Evolutionary conservation across 1,140 invertebrate genomes (phyloP), one percentile per base, ranked within the genome.

Genomic region (Acromyrmex charruanus): DNA sequence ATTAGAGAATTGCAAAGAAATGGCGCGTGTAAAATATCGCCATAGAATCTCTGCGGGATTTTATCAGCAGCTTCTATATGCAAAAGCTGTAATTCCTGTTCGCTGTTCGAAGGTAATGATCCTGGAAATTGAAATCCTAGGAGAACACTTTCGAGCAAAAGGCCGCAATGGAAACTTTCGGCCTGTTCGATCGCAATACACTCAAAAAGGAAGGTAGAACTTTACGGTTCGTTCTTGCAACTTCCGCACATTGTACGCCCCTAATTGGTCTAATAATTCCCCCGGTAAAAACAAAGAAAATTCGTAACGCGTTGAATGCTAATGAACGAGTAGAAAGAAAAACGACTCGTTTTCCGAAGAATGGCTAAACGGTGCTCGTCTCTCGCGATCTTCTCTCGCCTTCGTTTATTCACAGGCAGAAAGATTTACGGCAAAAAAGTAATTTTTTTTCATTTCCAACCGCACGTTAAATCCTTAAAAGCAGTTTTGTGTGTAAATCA

Each of bases 201-300:
- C 28, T 84, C 18, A 49, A 51, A 68, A 31, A 25, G 14, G 68
- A 75, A 84, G 55, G 12, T 74, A 74, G 25, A 84, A 61, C 68
- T 82, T 82, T 59, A 61, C 80, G 49, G 61, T 80, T 66, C 61
- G 25, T 84, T 84, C 69, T 31, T 61, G 69, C 69, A 74, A 75
- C 31, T 82, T 84, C 44, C 58, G 80, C n/a, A 25, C 28, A 84
- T 84, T 84, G 39, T 51, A 75, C 44, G 69, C 5, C 25, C 28
- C 44, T 75, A 84, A 84, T 84, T 84, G 69, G 69, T 55, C 69
- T 84, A 84, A 75, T 84, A 75, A 84, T 63, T 82, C 21, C 69
- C 18, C 31, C 51, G 49, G 39, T 75, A 75, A 84, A 74, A 82
- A 61, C 68, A 44, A 51, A 61, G 71, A 84, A 84, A 84, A 74